These are phyloP conservation scores for Megalopta genalis DNA, from an alignment of 1,140 invertebrate genomes.

Conservation along the genomic window DNA sequence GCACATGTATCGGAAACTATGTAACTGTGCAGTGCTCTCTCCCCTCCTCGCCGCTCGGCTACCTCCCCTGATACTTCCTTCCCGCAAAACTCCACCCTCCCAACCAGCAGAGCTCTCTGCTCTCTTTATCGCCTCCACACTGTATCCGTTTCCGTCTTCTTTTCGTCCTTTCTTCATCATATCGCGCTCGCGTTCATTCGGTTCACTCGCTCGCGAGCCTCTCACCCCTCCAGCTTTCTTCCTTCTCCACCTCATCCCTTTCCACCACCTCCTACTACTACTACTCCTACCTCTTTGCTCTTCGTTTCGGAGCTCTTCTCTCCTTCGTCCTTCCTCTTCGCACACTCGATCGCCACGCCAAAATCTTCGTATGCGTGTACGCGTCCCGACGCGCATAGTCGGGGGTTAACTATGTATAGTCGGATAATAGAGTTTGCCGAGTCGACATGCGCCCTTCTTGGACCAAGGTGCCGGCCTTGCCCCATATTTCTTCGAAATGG, in stretches of 20 bases:
- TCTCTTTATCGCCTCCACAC: slow-evolving; percentile 26
- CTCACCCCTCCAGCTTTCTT: slow-evolving; percentile 11
- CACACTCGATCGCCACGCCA: not conserved
- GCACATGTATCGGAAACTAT: slow-evolving; percentile 43
- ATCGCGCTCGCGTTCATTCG: slow-evolving; percentile 7
- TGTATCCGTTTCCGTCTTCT: slow-evolving; percentile 34
- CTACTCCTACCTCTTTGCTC: not conserved
- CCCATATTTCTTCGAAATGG: slow-evolving; percentile 66
- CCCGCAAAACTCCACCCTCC: too few relatives aligned
- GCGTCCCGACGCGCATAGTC: slow-evolving; percentile 34
- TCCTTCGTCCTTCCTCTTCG: slow-evolving; percentile 11
- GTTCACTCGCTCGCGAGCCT: slow-evolving; percentile 19
- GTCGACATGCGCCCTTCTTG: slow-evolving; percentile 66
- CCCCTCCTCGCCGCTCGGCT: not conserved
- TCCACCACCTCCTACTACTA: too few relatives aligned
- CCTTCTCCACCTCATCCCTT: not conserved
- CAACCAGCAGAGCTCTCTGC: not conserved
- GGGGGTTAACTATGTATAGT: slow-evolving; percentile 62
- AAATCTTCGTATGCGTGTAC: slow-evolving; percentile 2
- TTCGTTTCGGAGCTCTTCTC: not conserved
- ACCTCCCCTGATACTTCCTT: not conserved
- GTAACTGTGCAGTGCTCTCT: slow-evolving; percentile 30
- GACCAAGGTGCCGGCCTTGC: slow-evolving; percentile 67
- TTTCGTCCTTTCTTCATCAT: slow-evolving; percentile 35
- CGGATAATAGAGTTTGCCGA: slow-evolving; percentile 64